Percentiles rank a stretch among this genome's conserved stretches.
phyloP scores from a whole-genome alignment of 2,113 vertebrate genomes.

The Ranitomeya imitator region DNA sequence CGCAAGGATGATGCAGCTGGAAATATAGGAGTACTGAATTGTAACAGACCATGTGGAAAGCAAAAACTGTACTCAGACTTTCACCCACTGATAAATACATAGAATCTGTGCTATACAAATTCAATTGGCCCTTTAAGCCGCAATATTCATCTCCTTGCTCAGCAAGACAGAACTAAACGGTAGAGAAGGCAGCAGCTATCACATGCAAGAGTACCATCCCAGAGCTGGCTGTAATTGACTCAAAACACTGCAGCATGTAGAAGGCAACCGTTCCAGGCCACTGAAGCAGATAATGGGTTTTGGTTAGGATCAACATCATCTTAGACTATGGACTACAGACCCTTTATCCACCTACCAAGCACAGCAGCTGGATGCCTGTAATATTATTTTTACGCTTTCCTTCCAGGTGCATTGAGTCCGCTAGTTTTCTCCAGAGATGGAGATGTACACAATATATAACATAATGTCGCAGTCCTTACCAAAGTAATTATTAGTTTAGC shows the following conservation, averaged over 20 bases:
- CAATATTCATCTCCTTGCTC: constrained; percentile 27
- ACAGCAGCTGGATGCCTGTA: constrained; percentile 36
- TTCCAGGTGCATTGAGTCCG: background rate
- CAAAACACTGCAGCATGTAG: constrained; percentile 45
- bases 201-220: constrained; percentile 36
- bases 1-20: background rate
- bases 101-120: constrained; percentile 22
- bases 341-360: constrained; percentile 40
- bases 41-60: background rate
- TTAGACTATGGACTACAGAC: constrained; percentile 46
- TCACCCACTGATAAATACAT: constrained; percentile 31
- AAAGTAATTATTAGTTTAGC: constrained; percentile 1
- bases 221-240: constrained; percentile 42
- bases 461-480: background rate
- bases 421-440: constrained; percentile 37
- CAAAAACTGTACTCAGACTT: background rate
- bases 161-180: constrained; percentile 25
- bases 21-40: background rate
- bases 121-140: constrained; percentile 27
- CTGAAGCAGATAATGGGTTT: constrained; percentile 54
- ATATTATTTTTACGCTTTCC: constrained; percentile 36
- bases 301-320: constrained; percentile 55
- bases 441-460: constrained; percentile 3
- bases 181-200: constrained; percentile 37
- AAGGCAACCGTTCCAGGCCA: constrained; percentile 43